These are phyloP conservation scores for Mylabris phalerata DNA, from an alignment of 1,140 invertebrate species.

Conservation along the genomic window DNA sequence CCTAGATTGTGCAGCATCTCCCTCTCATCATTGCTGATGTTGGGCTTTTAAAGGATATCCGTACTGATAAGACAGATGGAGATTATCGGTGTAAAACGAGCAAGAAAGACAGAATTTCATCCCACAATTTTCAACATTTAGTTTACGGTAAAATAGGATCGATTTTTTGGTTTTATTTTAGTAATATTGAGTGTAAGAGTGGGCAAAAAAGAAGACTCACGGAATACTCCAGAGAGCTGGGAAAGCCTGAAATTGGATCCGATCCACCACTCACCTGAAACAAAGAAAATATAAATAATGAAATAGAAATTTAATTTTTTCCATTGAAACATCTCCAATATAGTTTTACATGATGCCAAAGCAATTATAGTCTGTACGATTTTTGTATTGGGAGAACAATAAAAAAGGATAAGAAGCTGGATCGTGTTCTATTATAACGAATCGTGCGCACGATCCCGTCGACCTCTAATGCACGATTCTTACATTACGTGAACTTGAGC, in stretches of 20 bases:
- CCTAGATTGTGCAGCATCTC: neutral
- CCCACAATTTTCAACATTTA: too few species aligned
- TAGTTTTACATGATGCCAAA: neutral
- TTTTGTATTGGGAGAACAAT: neutral
- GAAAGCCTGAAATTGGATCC: too few species aligned
- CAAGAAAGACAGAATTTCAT: too few species aligned
- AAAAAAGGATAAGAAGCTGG: constrained; percentile 10
- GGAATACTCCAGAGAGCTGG: too few species aligned
- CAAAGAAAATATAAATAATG: neutral
- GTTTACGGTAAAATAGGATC: too few species aligned
- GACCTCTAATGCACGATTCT: constrained; percentile 13
- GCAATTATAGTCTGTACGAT: constrained; percentile 10
- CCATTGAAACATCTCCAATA: neutral
- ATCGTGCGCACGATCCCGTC: constrained; percentile 11
- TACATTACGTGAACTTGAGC: constrained; percentile 11
- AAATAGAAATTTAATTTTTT: too few species aligned
- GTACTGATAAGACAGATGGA: constrained; percentile 8
- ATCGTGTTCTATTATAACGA: constrained; percentile 10
- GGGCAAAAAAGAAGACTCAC: too few species aligned
- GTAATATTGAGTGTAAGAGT: too few species aligned
- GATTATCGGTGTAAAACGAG: constrained; percentile 16
- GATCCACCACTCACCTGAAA: constrained; percentile 5
- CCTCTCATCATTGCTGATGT: neutral
- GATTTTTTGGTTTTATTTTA: too few species aligned
- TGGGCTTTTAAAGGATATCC: constrained; percentile 6